Conservation (phyloP, 2,797 vertebrate genomes). For the Apodemus agrarius region DNA sequence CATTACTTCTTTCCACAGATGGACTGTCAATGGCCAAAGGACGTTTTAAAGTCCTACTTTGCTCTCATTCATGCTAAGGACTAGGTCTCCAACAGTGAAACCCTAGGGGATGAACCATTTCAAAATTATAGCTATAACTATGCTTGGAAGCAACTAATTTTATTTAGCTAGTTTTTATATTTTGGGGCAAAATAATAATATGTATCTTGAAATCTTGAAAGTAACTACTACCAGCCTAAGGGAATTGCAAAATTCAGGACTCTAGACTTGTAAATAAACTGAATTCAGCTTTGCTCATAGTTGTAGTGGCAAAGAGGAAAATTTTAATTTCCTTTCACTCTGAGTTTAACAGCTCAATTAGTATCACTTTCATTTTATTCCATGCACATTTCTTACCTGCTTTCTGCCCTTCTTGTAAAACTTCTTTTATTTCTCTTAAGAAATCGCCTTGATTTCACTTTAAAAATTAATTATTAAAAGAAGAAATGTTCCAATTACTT, state of each 20-base stretch:
- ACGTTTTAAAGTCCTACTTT: too few species aligned
- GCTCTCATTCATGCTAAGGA: not conserved
- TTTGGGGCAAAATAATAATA: not conserved
- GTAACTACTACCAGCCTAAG: not conserved
- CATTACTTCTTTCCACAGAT: not conserved
- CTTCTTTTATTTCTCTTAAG: conserved; percentile 52
- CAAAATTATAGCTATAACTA: not conserved
- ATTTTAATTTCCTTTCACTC: conserved; percentile 25
- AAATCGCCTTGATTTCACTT: conserved; percentile 57
- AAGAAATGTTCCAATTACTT: conserved; percentile 64
- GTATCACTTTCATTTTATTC: conserved; percentile 38
- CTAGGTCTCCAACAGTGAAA: not conserved
- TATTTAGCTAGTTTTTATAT: not conserved
- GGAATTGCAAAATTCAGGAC: not conserved
- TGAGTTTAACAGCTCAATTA: conserved; percentile 35
- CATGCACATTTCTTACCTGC: not conserved
- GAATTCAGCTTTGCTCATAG: not conserved
- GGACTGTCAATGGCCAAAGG: too few species aligned
- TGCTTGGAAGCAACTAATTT: conserved; percentile 19
- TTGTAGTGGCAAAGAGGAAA: not conserved
- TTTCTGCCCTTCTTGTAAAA: conserved; percentile 47
- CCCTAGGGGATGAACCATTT: not conserved
- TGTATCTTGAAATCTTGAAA: not conserved
- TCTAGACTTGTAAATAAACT: not conserved
- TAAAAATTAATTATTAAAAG: conserved; percentile 66